Base-by-base conservation (phyloP, 2,113 vertebrate genomes). In the Cygnus buccinator region DNA sequence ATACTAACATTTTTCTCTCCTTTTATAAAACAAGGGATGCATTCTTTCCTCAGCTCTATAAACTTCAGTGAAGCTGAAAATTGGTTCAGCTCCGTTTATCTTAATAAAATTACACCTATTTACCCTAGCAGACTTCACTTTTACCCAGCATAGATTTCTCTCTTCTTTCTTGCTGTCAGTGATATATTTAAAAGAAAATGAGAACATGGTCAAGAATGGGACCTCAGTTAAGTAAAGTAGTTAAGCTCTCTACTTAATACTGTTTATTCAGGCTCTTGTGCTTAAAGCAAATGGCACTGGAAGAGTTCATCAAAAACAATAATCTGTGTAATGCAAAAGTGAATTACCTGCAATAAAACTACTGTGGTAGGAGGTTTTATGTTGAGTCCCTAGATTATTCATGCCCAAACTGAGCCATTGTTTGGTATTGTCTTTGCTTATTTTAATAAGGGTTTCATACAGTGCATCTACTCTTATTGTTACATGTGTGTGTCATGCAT, bases 61-160 rank as follows among this genome's bases (percentile, higher is more conserved):
- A 89, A 82, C 54, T 76, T 91, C 93, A 95, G 35, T 91, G 89
- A 75, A 92, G 83, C 90, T 84, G 68, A 92, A 94, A 96, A 95
- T 89, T 89, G 90, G 84, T 93, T 97, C 76, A 81, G 52, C 68
- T 96, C 73, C 61, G 77, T 96, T 96, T 90, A 46, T 86, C 72
- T 87, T 72, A 84, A 52, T 90, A 74, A 94, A 90, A 83, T 88
- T 70, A 84, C 58, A 87, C 28, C 50, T 95, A n/a, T 85, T 93
- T 96, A 66, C 63, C 39, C n/a, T 58, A 76, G 63, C 21, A 91
- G 71, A 59, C 93, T 94, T 77, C 10, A 6, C 11, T 92, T 94
- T 67, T 87, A 77, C 14, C 6, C 70, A 67, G n/a, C 28, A 33
- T 3, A 74, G 48, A 50, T 68, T 13, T 12, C 17, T 43, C 11